Base-by-base conservation (phyloP, 2,113 vertebrate species). In the Suricata suricatta region DNA sequence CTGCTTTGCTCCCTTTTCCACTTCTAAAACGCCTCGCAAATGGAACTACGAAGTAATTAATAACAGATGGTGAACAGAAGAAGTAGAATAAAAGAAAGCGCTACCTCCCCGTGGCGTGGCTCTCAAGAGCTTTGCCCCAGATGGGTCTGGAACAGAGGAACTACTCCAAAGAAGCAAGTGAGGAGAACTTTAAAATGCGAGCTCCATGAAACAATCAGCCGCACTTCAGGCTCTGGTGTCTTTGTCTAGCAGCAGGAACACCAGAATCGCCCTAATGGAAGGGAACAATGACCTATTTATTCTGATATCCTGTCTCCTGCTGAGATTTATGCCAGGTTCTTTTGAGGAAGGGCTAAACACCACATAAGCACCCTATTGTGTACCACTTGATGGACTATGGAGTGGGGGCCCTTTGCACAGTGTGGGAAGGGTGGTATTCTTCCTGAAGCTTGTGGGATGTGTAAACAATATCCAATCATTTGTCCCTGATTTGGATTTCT, bases 391-490 rank as follows among this genome's bases (percentile, higher is more conserved):
- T 88, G 15, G 76, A 80, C 50, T 41, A 2, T 15, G 9, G 95
- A 86, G 80, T 47, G 68, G 77, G 82, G 90, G 87, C 54, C 44
- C 82, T 84, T 76, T 15, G 52, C 64, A 86, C 50, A 84, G 16
- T 74, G 35, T 95, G 95, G 94, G 83, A 92, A 95, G 94, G 97
- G 92, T 96, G 97, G 87, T 66, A 96, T 96, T 96, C 95, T 96
- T 96, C 97, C 97, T 96, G 94, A 95, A 93, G 79, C 87, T 76
- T 7, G 52, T 60, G 31, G 35, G 69, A 92, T 88, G 31, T 96
- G 25, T 97, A 90, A 96, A 96, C 92, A 97, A 90, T 68, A 76
- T 38, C 33, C 64, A 96, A 38, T 29, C 79, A 35, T 63, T 92
- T 89, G 19, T 44, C 68, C 74, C 44, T 6, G 2, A 2, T 72